Conservation (phyloP, 1,140 invertebrate species). For the Macrocentrus cingulum region DNA sequence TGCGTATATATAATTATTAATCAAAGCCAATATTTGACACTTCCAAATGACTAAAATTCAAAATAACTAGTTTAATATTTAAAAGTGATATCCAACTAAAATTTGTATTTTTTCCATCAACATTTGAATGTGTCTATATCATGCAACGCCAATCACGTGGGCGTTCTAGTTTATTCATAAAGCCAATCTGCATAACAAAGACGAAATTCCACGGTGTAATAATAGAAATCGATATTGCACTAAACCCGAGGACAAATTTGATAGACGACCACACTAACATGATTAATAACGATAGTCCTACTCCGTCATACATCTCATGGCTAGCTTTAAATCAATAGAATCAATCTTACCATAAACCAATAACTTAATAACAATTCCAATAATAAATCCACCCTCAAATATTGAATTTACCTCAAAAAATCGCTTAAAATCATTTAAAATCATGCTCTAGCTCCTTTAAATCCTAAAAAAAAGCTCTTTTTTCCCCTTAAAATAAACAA, state of each 20-base stretch:
- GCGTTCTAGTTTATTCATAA: constrained; percentile 8
- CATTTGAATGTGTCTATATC: background rate
- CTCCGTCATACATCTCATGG: background rate
- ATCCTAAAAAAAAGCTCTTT: too few relatives aligned
- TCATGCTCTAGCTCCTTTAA: too few relatives aligned
- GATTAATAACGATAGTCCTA: background rate
- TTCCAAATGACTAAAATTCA: too few relatives aligned
- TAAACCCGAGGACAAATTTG: background rate
- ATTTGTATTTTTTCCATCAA: background rate
- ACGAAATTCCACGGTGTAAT: background rate
- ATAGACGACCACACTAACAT: background rate
- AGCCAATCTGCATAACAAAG: constrained; percentile 6
- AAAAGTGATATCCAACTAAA: too few relatives aligned
- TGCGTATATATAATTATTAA: too few relatives aligned
- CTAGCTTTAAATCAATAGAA: background rate
- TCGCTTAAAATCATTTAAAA: too few relatives aligned
- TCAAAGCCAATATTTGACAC: too few relatives aligned
- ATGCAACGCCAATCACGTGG: background rate
- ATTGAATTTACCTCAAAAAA: too few relatives aligned
- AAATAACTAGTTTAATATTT: too few relatives aligned
- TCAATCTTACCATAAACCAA: background rate
- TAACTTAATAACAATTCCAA: too few relatives aligned
- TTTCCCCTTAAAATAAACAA: too few relatives aligned
- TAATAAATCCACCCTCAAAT: too few relatives aligned
- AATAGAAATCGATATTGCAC: background rate